Conservation (phyloP, 2,797 vertebrate genomes). For the Mionectes olivaceus region DNA sequence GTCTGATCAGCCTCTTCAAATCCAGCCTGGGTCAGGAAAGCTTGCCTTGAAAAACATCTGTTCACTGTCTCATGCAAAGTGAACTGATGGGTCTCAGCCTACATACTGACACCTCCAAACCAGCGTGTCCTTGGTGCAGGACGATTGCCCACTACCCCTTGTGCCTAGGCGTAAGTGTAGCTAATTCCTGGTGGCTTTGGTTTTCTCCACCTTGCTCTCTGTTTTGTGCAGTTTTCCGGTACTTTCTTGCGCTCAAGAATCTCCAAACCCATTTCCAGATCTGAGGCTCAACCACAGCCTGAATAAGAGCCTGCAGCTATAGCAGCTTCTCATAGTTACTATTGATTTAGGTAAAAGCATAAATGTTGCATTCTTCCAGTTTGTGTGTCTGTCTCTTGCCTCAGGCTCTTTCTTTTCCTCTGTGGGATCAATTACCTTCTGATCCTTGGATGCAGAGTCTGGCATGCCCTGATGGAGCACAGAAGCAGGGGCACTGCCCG, state of each 20-base stretch:
- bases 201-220: not conserved
- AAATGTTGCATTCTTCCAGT: conserved; percentile 21
- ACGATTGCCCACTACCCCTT: not conserved
- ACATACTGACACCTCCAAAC: not conserved
- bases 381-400: not conserved
- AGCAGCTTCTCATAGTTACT: not conserved
- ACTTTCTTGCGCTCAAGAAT: not conserved
- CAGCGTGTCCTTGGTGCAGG: not conserved
- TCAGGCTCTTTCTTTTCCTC: conserved; percentile 43
- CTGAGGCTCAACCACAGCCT: not conserved
- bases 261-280: not conserved
- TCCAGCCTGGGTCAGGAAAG: not conserved
- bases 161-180: not conserved
- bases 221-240: not conserved
- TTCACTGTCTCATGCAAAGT: not conserved
- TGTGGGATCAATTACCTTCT: conserved; percentile 44
- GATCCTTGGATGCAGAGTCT: not conserved
- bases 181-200: not conserved
- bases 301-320: not conserved
- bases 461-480: not conserved
- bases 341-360: conserved; percentile 55
- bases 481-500: not conserved
- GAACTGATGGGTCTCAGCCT: not conserved
- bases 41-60: not conserved
- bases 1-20: not conserved